A percentile compares a stretch with the other conserved stretches of the same genome.
Evolutionary conservation across 2,113 vertebrate genomes (phyloP).

Genomic region (Ahaetulla prasina): DNA sequence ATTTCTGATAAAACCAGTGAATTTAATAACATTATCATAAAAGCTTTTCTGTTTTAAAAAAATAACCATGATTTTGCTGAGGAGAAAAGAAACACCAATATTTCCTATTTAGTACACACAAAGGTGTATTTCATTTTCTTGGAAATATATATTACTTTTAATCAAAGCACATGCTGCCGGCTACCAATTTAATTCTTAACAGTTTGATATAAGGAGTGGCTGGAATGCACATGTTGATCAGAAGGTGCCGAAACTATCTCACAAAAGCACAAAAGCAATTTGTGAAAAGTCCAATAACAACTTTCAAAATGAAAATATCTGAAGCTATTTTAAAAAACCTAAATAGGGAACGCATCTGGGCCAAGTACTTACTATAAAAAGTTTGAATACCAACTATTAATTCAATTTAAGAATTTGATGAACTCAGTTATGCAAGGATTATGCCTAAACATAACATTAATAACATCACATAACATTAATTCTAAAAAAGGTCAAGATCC

Average conservation of each 20-base stretch:
- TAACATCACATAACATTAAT: not conserved
- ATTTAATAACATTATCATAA: not conserved
- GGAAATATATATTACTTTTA: not conserved
- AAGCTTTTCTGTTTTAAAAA: not conserved
- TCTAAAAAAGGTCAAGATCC: not conserved
- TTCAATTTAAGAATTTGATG: not conserved
- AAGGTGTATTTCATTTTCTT: not conserved
- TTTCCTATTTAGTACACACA: not conserved
- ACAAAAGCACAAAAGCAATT: not conserved
- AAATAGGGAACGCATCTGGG: not conserved
- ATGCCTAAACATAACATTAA: not conserved
- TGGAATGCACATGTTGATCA: not conserved
- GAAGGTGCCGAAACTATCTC: not conserved
- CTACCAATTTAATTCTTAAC: not conserved
- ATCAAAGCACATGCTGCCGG: not conserved
- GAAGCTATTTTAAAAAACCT: not conserved
- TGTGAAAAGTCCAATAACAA: not conserved
- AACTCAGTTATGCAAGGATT: not conserved
- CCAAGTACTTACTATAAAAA: not conserved
- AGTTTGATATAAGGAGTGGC: not conserved
- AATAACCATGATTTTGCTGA: not conserved
- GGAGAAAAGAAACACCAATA: not conserved
- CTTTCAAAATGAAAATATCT: not conserved
- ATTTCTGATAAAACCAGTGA: constrained; percentile 6
- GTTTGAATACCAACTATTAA: not conserved